Conservation (phyloP, 2,797 vertebrate genomes). For the Molothrus ater region DNA sequence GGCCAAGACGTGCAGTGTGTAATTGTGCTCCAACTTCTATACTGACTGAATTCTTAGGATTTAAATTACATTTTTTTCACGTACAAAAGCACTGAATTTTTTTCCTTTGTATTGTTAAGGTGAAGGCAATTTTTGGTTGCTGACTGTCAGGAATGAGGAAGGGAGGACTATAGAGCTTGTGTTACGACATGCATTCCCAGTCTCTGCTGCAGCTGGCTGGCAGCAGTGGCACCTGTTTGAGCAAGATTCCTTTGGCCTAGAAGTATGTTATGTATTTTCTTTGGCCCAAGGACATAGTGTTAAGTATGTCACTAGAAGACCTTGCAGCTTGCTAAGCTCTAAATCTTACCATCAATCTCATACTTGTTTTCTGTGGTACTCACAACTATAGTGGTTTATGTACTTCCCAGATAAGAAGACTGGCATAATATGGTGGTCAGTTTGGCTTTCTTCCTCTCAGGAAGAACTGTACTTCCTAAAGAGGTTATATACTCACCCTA, state of each 20-base stretch:
- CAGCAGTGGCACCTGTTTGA: not conserved
- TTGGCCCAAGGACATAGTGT: not conserved
- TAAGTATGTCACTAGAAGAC: not conserved
- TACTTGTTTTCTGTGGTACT: not conserved
- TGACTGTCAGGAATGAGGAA: not conserved
- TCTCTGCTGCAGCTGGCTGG: not conserved
- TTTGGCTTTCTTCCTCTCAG: not conserved
- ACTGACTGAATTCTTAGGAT: not conserved
- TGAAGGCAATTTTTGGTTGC: slow-evolving; percentile 25
- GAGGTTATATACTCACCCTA: not conserved
- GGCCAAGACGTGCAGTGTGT: not conserved
- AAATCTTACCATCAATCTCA: not conserved
- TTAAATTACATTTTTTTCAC: not conserved
- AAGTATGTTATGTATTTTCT: not conserved
- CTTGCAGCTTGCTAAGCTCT: not conserved
- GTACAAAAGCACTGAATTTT: not conserved
- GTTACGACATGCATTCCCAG: not conserved
- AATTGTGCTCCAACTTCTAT: slow-evolving; percentile 34
- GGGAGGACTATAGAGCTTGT: not conserved
- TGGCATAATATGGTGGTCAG: not conserved
- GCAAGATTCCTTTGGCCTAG: not conserved
- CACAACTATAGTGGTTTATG: not conserved
- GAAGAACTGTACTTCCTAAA: not conserved
- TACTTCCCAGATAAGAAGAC: not conserved
- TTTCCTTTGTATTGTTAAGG: not conserved